phyloP scores from a whole-genome alignment of 1,140 invertebrate species.

The Pseudomyrmex concolor region DNA sequence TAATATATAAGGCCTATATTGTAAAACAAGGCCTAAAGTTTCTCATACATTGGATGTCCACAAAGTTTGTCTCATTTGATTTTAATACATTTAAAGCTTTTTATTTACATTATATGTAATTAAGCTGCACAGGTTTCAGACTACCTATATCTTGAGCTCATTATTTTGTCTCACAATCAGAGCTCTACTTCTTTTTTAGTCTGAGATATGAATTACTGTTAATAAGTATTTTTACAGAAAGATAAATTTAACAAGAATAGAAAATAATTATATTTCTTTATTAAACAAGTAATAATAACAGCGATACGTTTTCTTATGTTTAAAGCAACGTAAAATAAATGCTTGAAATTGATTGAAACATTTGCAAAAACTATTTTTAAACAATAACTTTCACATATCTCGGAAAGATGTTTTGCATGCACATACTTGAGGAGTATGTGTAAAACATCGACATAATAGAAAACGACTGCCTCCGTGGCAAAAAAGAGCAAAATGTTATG shows the following conservation, averaged over 20 bases:
- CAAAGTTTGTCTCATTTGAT: constrained; percentile 47
- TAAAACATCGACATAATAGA: constrained; percentile 6
- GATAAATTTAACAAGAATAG: no score
- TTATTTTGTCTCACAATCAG: constrained; percentile 14
- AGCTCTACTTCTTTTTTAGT: constrained; percentile 14
- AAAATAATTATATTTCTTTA: constrained; percentile 17
- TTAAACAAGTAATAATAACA: not conserved
- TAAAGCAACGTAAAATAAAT: constrained; percentile 35
- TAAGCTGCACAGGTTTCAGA: not conserved
- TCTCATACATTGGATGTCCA: constrained; percentile 42
- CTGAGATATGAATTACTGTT: constrained; percentile 16
- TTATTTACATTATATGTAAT: constrained; percentile 11
- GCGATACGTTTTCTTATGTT: constrained; percentile 3
- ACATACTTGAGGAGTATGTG: constrained; percentile 4
- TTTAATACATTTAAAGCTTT: constrained; percentile 21
- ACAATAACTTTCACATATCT: not conserved
- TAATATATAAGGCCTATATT: constrained; percentile 50
- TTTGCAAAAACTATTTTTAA: constrained; percentile 14
- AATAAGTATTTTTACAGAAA: not conserved
- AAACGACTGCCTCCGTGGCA: not conserved
- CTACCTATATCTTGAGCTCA: not conserved
- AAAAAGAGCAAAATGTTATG: constrained; percentile 26
- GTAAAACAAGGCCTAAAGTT: constrained; percentile 60
- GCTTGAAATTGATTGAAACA: constrained; percentile 45
- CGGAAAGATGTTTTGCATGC: not conserved